Evolutionary conservation across 2,888 invertebrate genomes (phyloP), one percentile per base, ranked within the genome.

Genomic region (Helicoverpa assulta): DNA sequence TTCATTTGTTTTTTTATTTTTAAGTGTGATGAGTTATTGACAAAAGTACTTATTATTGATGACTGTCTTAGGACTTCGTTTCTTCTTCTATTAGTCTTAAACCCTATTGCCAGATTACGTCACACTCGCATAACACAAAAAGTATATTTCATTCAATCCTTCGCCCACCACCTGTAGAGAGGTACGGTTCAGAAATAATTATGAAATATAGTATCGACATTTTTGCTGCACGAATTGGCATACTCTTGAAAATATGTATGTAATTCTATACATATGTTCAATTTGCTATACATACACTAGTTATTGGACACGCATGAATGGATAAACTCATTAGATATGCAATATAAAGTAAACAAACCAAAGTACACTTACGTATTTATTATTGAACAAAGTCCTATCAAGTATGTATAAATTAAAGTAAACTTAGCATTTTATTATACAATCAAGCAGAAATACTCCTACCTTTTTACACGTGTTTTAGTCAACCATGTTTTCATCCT

Each of bases 281-380:
- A 53, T 53, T 53, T 26, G 21, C 14, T 16, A 53, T 16, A 26
- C 53, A 12, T 26, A 14, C 26, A 53, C 4, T 12, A 26, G 26
- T 26, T 26, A 26, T 53, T 53, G 16, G 12, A 16, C 54, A 33
- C 7, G 33, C 29, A 29, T 29, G 29, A 33, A n/a, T 29, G 16
- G n/a, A 29, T 16, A 16, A 26, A 53, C 26, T 53, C 16, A 53
- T 53, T 53, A 54, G 8, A n/a, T 54, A 54, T 16, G 54, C n/a
- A 8, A 7, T 29, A n/a, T 1, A n/a, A 43, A 33, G 10, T 56
- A 70, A 70, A 74, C 21, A 53, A 57, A 53, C n/a, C 6, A 37
- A 60, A 0, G n/a, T 14, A 56, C 0, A 51, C 10, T 56, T 14
- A 60, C n/a, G 12, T 5, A 60, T 77, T 77, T 76, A 76, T 52